Percentiles rank a stretch among this genome's conserved stretches.
Conservation (phyloP, 2,113 vertebrate genomes). For the Megalops atlanticus region DNA sequence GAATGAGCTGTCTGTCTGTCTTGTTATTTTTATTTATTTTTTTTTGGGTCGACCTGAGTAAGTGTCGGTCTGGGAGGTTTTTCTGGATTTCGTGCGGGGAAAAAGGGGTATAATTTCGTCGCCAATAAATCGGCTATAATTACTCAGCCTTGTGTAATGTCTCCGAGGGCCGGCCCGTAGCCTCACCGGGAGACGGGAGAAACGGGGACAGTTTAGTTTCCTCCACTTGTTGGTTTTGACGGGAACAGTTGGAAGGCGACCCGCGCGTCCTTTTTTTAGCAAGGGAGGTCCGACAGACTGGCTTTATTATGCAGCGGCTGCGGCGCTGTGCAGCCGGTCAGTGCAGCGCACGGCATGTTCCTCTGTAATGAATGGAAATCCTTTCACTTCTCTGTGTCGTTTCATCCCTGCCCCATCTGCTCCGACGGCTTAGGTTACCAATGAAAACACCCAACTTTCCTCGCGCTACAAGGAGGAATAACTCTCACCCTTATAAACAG, state of each 20-base stretch:
- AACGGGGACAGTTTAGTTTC: neutral
- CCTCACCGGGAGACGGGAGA: neutral
- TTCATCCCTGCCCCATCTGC: slow-evolving; percentile 30
- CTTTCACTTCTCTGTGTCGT: slow-evolving; percentile 5
- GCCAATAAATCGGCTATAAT: neutral
- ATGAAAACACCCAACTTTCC: slow-evolving; percentile 23
- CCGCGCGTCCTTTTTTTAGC: neutral
- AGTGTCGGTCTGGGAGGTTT: neutral
- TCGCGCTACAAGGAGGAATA: slow-evolving; percentile 17
- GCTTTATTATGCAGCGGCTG: slow-evolving; percentile 1
- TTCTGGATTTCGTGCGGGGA: neutral
- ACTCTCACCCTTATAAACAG: neutral
- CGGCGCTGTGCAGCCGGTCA: neutral
- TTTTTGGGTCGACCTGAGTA: slow-evolving; percentile 39
- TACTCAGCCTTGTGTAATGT: neutral
- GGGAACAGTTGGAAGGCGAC: neutral
- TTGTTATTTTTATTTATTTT: too few relatives aligned
- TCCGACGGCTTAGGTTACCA: slow-evolving; percentile 24
- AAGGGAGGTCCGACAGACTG: slow-evolving; percentile 2
- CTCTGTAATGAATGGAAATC: slow-evolving; percentile 10
- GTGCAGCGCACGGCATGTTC: neutral
- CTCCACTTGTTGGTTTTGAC: neutral
- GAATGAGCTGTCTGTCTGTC: slow-evolving; percentile 37
- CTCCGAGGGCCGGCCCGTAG: neutral
- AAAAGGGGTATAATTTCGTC: neutral